Conservation (phyloP, 2,888 invertebrate species). For the Dasysyrphus tricinctus region DNA sequence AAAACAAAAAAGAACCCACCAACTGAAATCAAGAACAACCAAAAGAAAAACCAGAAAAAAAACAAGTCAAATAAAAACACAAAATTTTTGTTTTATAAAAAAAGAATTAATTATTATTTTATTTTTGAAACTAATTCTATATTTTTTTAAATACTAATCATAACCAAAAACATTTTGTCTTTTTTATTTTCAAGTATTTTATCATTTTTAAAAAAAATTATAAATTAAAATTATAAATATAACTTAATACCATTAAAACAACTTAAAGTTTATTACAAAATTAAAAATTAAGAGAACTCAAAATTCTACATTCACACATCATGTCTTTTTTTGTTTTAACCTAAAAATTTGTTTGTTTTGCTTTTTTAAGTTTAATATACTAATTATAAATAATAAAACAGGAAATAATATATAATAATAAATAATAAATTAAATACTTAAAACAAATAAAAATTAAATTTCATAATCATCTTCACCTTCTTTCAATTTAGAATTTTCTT, state of each 20-base stretch:
- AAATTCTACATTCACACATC: slow-evolving; percentile 68
- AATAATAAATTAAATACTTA: slow-evolving; percentile 75
- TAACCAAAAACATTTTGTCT: slow-evolving; percentile 68
- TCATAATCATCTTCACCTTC: slow-evolving; percentile 8
- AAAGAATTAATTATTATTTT: slow-evolving; percentile 71
- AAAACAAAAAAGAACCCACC: background rate
- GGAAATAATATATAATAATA: slow-evolving; percentile 43
- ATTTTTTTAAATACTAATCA: slow-evolving; percentile 65
- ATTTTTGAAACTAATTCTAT: slow-evolving; percentile 62
- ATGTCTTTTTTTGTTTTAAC: slow-evolving; percentile 25
- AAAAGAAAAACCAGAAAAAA: background rate
- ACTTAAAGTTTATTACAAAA: slow-evolving; percentile 58
- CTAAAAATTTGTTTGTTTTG: slow-evolving; percentile 37
- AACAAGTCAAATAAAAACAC: slow-evolving; percentile 45
- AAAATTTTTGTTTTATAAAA: slow-evolving; percentile 60
- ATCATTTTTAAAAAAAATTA: slow-evolving; percentile 53
- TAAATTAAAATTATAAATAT: slow-evolving; percentile 65
- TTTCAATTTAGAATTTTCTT: slow-evolving; percentile 18
- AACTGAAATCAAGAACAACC: slow-evolving; percentile 1
- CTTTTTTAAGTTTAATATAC: slow-evolving; percentile 32
- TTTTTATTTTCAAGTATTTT: slow-evolving; percentile 41
- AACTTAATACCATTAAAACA: slow-evolving; percentile 73
- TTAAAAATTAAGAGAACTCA: slow-evolving; percentile 50
- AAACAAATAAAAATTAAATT: slow-evolving; percentile 39
- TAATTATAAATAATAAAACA: slow-evolving; percentile 67